Percentiles rank a stretch among this genome's conserved stretches.
These are phyloP conservation scores for Campoletis raptor DNA, from an alignment of 2,888 invertebrate genomes.

Conservation along the genomic window DNA sequence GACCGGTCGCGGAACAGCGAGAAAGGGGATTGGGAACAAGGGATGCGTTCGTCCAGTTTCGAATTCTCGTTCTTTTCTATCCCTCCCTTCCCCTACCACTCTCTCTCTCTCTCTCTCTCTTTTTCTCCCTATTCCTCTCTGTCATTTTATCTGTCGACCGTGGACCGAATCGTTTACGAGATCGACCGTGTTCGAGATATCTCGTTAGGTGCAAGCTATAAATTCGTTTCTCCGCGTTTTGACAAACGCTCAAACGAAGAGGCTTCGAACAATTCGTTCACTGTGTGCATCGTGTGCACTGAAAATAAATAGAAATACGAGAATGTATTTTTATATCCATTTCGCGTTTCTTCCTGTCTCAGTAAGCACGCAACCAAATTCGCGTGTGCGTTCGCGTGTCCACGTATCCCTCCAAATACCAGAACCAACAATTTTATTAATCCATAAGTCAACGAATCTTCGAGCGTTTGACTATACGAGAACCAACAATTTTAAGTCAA, in stretches of 20 bases:
- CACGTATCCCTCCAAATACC: not conserved
- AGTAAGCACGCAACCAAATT: not conserved
- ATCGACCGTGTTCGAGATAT: conserved; percentile 57
- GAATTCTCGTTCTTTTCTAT: conserved; percentile 45
- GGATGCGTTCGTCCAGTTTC: conserved; percentile 52
- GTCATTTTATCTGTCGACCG: conserved; percentile 53
- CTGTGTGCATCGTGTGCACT: not conserved
- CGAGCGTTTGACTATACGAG: not conserved
- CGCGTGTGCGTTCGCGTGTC: not conserved
- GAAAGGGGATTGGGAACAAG: conserved; percentile 14
- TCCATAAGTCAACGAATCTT: not conserved
- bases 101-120: not conserved
- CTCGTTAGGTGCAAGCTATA: conserved; percentile 54
- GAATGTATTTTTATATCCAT: conserved; percentile 44
- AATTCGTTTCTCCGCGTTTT: conserved; percentile 61
- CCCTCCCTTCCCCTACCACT: conserved; percentile 7
- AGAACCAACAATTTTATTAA: not conserved
- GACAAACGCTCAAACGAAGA: conserved; percentile 54
- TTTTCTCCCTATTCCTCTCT: conserved; percentile 4
- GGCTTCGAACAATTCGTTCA: conserved; percentile 44
- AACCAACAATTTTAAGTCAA: too few relatives aligned
- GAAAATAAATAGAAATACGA: conserved; percentile 25
- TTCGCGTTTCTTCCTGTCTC: conserved; percentile 30
- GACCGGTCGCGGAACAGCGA: conserved; percentile 24
- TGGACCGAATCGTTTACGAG: conserved; percentile 65